Evolutionary conservation across 2,113 vertebrate genomes (phyloP).

Genomic region (Stictonetta naevosa): DNA sequence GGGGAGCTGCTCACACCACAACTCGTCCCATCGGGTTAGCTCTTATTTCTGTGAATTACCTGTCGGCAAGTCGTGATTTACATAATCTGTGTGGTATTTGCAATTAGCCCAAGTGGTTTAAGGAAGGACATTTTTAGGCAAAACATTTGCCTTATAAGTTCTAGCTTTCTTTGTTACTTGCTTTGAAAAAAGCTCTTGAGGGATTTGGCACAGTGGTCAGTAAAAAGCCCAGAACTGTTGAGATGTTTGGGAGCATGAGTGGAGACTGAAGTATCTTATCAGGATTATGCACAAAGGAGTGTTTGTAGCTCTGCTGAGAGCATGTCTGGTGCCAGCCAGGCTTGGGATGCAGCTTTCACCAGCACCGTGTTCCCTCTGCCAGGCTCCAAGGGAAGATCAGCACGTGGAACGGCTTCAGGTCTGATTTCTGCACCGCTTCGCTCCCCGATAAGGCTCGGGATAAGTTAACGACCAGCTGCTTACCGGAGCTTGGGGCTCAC

Average conservation of each 20-base stretch:
- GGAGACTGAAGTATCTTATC: not conserved
- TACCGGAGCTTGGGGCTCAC: not conserved
- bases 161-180: not conserved
- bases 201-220: not conserved
- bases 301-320: not conserved
- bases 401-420: not conserved
- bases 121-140: not conserved
- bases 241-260: not conserved
- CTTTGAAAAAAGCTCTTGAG: not conserved
- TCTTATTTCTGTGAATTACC: not conserved
- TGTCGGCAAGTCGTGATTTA: not conserved
- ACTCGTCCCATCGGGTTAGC: not conserved
- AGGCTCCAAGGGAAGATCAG: not conserved
- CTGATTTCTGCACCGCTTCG: not conserved
- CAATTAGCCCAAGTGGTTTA: not conserved
- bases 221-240: not conserved
- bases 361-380: not conserved
- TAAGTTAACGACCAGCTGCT: not conserved
- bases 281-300: not conserved
- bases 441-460: fast-evolving
- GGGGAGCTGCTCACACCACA: not conserved
- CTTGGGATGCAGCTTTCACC: not conserved
- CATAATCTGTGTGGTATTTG: not conserved
- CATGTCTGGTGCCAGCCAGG: not conserved
- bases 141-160: not conserved